These are phyloP conservation scores for Lampropteryx suffumata DNA, from an alignment of 2,888 invertebrate species.

Conservation along the genomic window DNA sequence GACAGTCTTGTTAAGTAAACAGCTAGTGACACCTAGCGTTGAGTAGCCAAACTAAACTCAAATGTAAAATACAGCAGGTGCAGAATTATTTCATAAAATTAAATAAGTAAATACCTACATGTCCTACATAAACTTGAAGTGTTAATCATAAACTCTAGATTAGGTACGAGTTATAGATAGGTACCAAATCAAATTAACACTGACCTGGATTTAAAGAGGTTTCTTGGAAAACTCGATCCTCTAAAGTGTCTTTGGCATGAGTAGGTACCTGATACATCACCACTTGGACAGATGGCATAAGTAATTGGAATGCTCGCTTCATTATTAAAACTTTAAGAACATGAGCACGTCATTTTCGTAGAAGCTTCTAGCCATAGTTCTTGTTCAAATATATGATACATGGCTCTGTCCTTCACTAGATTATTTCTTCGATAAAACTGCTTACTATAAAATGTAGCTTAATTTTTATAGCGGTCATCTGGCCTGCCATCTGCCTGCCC, in stretches of 20 bases:
- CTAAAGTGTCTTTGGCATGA: background rate
- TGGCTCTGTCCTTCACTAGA: too few species aligned
- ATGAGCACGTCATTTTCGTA: too few species aligned
- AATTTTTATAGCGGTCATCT: too few species aligned
- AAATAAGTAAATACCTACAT: too few species aligned
- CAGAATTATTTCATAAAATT: background rate
- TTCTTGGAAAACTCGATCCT: conserved; percentile 13
- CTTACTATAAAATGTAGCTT: too few species aligned
- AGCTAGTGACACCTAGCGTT: conserved; percentile 37
- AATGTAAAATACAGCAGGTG: conserved; percentile 3
- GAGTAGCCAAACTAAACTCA: conserved; percentile 36
- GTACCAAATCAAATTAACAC: conserved; percentile 11
- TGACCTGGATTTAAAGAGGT: conserved; percentile 20
- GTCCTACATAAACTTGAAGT: conserved; percentile 10
- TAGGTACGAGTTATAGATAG: conserved; percentile 3
- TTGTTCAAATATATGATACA: too few species aligned
- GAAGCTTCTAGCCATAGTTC: too few species aligned
- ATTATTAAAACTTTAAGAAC: background rate
- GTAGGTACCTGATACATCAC: conserved; percentile 4
- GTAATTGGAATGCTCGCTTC: conserved; percentile 6
- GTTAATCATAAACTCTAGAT: conserved; percentile 12
- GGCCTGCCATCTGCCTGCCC: too few species aligned
- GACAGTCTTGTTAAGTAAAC: too few species aligned
- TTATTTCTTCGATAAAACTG: too few species aligned
- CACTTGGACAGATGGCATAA: conserved; percentile 7